A percentile compares a stretch with the other conserved stretches of the same genome.
Conservation (phyloP, 2,888 invertebrate species). For the Emmelina monodactyla region DNA sequence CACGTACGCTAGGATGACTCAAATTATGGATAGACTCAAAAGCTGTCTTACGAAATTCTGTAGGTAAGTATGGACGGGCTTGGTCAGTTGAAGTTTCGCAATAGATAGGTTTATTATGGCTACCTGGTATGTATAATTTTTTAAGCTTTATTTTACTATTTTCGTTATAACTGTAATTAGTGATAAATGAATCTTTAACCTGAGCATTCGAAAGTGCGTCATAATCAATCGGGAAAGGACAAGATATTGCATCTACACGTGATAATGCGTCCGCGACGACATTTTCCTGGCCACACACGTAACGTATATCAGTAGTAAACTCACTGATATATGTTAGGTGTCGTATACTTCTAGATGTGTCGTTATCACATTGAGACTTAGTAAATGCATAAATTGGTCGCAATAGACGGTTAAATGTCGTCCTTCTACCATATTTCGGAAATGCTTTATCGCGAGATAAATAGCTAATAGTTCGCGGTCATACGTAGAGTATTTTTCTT, state of each 20-base stretch:
- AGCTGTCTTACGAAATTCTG: neutral
- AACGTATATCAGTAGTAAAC: conserved; percentile 23
- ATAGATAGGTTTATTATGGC: neutral
- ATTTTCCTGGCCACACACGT: conserved; percentile 22
- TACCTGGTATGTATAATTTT: neutral
- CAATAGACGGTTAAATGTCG: too few relatives aligned
- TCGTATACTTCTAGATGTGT: conserved; percentile 8
- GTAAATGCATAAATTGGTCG: conserved; percentile 11
- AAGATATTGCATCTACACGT: too few relatives aligned
- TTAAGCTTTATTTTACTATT: neutral
- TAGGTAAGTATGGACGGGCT: conserved; percentile 5
- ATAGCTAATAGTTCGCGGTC: too few relatives aligned
- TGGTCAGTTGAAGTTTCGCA: conserved; percentile 4
- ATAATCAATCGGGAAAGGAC: too few relatives aligned
- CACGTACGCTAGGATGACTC: conserved; percentile 10
- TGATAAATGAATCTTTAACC: neutral
- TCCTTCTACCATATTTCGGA: too few relatives aligned
- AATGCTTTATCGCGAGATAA: too few relatives aligned
- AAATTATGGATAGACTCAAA: conserved; percentile 4
- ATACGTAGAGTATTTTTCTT: too few relatives aligned
- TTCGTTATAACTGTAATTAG: neutral
- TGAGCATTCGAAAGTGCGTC: neutral
- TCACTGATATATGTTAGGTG: conserved; percentile 16
- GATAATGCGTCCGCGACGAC: neutral
- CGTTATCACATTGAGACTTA: conserved; percentile 4